Base-by-base conservation (phyloP, 2,888 invertebrate genomes). In the Exocentrus adspersus region DNA sequence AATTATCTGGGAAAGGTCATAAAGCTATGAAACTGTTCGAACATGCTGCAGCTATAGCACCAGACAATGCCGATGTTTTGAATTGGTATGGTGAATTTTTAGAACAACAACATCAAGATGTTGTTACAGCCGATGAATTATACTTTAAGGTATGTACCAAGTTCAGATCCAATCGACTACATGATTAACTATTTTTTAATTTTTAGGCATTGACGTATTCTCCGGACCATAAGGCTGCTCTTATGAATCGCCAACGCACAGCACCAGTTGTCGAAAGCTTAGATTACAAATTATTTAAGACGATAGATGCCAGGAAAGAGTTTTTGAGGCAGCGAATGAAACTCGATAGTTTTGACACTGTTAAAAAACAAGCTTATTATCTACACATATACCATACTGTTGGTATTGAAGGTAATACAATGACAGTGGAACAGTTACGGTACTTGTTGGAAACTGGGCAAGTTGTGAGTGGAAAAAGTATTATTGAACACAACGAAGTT, bases 401-500 rank as follows among this genome's bases (percentile, higher is more conserved):
- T 16, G 98, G 95, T 19, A 96, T 98, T 69, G 98, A 98, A 84
- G 98, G 98, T 0, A 98, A 98, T 79, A 98, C 98, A 0, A 94
- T 99, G 92, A 93, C 94, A 1, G 85, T 98, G 42, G 90, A 92
- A 17, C 95, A 98, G 81, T 94, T 98, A 0, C 87, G 97, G 69
- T 92, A 92, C 62, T 90, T 98, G 65, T 86, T 98, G 17, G 98
- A 98, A 83, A 98, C 97, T 0, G 88, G 92, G 43, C 88, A 93
- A 76, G 93, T 92, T 0, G 92, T 96, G 0, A 89, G 89, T 53
- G 94, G 95, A 0, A 98, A 98, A 83, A 96, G 96, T 78, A 90
- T 98, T 52, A 89, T 94, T 73, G 98, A 98, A 78, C 98, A 98
- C 80, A 98, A 98, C 85, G 98, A 98, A 85, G 95, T 98, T 75